Percentiles rank a stretch among this genome's conserved stretches.
Conservation (phyloP, 2,797 vertebrate genomes). For the Sylvilagus floridanus region DNA sequence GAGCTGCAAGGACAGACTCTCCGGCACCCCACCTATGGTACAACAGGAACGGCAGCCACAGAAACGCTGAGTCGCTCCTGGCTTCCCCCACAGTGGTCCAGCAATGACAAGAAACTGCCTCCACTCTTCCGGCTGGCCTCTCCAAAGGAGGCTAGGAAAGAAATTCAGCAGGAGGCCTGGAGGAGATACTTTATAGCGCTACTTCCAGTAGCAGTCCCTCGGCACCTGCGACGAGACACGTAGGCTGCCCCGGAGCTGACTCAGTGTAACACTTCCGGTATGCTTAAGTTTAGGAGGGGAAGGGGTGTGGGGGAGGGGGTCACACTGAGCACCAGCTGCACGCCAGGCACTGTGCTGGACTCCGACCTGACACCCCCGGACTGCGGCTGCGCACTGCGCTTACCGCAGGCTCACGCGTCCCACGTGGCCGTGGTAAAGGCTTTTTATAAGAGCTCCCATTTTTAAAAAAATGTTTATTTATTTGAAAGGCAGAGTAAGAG, state of each 20-base stretch:
- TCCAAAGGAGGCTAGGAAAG: not conserved
- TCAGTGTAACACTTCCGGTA: not conserved
- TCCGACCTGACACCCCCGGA: not conserved
- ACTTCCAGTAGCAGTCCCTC: not conserved
- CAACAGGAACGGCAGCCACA: not conserved
- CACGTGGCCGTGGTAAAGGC: too few species aligned
- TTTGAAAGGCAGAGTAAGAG: too few species aligned
- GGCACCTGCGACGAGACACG: not conserved
- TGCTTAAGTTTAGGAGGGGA: not conserved
- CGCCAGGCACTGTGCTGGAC: rapidly evolving
- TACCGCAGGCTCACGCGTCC: not conserved
- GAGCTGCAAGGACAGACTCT: not conserved
- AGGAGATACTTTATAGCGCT: not conserved
- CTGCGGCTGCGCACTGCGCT: too few species aligned
- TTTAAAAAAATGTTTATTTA: too few species aligned
- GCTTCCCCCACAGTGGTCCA: not conserved
- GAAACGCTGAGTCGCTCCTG: not conserved
- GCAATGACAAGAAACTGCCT: not conserved
- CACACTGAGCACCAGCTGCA: rapidly evolving
- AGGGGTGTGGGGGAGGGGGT: rapidly evolving
- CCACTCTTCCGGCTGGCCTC: not conserved
- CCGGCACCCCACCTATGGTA: not conserved
- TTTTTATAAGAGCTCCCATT: too few species aligned
- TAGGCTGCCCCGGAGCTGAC: not conserved
- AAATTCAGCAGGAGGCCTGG: not conserved